These are phyloP conservation scores for Lagria hirta DNA, from an alignment of 2,888 invertebrate genomes.

Conservation along the genomic window DNA sequence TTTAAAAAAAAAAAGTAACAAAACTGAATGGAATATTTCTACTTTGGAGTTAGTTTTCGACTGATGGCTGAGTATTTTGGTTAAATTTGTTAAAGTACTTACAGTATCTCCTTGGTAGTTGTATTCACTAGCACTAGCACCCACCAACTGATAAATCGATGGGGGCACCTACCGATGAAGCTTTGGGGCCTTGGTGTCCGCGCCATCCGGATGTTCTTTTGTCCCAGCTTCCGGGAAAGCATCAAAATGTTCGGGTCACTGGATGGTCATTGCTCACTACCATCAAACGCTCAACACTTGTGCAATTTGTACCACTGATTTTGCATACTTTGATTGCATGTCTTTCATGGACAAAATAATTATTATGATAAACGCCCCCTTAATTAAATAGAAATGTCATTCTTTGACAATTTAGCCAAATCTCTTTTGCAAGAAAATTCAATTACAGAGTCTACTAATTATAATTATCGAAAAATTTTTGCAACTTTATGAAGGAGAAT, in stretches of 20 bases:
- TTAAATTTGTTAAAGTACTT: conserved; percentile 24
- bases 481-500: too few relatives aligned
- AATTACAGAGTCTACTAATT: too few relatives aligned
- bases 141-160: conserved; percentile 43
- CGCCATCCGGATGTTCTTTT: conserved; percentile 53
- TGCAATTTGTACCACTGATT: conserved; percentile 31
- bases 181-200: conserved; percentile 44
- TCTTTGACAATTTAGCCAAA: too few relatives aligned
- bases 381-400: too few relatives aligned
- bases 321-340: conserved; percentile 22
- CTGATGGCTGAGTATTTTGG: neutral
- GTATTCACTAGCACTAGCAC: conserved; percentile 48
- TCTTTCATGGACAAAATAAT: conserved; percentile 21
- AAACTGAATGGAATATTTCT: too few relatives aligned
- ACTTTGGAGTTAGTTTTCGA: neutral
- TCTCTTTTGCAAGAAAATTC: too few relatives aligned
- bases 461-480: too few relatives aligned
- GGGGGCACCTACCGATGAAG: conserved; percentile 30
- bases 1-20: too few relatives aligned
- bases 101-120: conserved; percentile 42
- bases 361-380: too few relatives aligned
- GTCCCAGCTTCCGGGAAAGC: conserved; percentile 55
- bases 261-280: conserved; percentile 54
- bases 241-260: conserved; percentile 53
- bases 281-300: conserved; percentile 34